These are phyloP conservation scores for Epinotia brunnichana DNA, from an alignment of 2,888 invertebrate species.

Conservation along the genomic window DNA sequence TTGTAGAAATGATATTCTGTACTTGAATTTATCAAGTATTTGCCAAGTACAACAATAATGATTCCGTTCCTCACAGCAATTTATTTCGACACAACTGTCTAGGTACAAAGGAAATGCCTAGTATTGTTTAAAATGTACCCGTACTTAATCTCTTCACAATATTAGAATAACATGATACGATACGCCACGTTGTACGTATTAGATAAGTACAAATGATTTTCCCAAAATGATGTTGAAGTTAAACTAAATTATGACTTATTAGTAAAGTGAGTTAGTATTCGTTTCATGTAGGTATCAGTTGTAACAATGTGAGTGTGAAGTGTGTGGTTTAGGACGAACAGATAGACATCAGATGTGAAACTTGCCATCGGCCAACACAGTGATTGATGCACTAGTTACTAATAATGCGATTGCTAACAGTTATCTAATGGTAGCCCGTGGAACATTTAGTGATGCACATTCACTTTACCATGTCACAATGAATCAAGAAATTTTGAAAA, in stretches of 20 bases:
- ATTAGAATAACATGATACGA: neutral
- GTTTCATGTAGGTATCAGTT: conserved; percentile 63
- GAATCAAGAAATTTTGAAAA: conserved; percentile 36
- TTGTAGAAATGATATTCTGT: conserved; percentile 46
- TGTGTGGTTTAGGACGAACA: conserved; percentile 80
- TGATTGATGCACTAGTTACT: conserved; percentile 64
- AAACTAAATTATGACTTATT: conserved; percentile 47
- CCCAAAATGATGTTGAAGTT: conserved; percentile 22
- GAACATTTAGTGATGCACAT: conserved; percentile 62
- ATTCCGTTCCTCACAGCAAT: neutral
- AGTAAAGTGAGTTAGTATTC: conserved; percentile 80
- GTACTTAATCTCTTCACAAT: too few relatives aligned
- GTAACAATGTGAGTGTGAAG: conserved; percentile 74
- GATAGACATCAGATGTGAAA: conserved; percentile 77
- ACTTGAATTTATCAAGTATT: neutral
- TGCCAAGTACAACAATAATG: neutral
- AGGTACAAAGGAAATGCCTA: too few relatives aligned
- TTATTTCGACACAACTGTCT: neutral
- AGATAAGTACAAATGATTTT: conserved; percentile 47
- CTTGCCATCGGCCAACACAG: conserved; percentile 68
- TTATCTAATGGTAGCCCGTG: conserved; percentile 56
- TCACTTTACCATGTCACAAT: conserved; percentile 47
- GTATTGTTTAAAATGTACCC: too few relatives aligned
- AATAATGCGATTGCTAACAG: conserved; percentile 49
- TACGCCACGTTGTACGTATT: neutral